phyloP scores from a whole-genome alignment of 2,113 vertebrate species.

The Myiopsitta monachus region DNA sequence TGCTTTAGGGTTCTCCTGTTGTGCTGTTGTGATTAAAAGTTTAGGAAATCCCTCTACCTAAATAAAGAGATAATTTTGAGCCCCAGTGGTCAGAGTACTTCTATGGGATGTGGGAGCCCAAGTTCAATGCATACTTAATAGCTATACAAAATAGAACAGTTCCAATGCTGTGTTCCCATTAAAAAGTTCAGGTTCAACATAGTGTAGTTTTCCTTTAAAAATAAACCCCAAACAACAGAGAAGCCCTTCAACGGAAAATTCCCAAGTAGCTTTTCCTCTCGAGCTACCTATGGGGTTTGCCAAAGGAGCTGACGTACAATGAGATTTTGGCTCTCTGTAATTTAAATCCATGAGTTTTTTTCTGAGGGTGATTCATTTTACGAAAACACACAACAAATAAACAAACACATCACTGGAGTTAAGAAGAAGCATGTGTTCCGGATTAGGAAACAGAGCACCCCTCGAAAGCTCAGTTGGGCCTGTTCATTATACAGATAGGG shows the following conservation, averaged over 20 bases:
- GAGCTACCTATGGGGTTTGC: slow-evolving; percentile 18
- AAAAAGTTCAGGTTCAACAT: neutral
- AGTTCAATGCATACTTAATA: neutral
- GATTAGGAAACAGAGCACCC: slow-evolving; percentile 57
- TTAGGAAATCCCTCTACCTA: neutral
- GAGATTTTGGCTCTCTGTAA: slow-evolving; percentile 41
- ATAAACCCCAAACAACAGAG: neutral
- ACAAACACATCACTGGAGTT: slow-evolving; percentile 53
- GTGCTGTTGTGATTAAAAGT: neutral
- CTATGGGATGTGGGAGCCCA: neutral
- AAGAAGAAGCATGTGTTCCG: slow-evolving; percentile 56
- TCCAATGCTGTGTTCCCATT: neutral
- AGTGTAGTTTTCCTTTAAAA: neutral
- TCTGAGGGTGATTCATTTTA: slow-evolving; percentile 60
- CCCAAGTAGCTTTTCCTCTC: slow-evolving; percentile 29
- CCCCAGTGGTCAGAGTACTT: neutral
- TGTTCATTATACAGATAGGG: neutral
- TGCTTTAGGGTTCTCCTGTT: neutral
- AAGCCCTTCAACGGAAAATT: neutral
- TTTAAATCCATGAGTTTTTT: slow-evolving; percentile 29
- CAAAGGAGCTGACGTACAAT: slow-evolving; percentile 39
- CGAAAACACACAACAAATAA: slow-evolving; percentile 65
- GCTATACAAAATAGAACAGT: neutral
- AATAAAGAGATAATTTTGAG: neutral
- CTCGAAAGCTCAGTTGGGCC: slow-evolving; percentile 57